Evolutionary conservation across 2,888 invertebrate genomes (phyloP).

Genomic region (Rhyacophila evoluta): DNA sequence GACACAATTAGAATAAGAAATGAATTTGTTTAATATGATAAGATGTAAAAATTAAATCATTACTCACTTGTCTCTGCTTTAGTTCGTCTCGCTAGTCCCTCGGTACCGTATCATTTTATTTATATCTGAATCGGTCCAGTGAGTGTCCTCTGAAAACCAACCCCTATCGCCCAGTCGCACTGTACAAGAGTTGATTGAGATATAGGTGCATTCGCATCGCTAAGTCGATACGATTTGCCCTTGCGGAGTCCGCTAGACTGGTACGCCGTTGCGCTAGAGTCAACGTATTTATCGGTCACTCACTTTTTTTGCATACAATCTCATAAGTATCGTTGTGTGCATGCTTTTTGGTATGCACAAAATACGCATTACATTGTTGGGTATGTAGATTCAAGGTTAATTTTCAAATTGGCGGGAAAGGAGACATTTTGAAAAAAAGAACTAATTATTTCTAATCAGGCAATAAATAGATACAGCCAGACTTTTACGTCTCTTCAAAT

Average conservation of each 20-base stretch:
- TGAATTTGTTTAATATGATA: too few relatives aligned
- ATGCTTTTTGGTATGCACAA: neutral
- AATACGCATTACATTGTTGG: constrained; percentile 6
- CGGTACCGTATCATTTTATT: neutral
- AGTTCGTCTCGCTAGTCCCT: too few relatives aligned
- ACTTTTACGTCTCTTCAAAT: too few relatives aligned
- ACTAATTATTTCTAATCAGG: too few relatives aligned
- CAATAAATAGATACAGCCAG: too few relatives aligned
- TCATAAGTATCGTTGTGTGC: constrained; percentile 7
- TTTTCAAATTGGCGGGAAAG: neutral
- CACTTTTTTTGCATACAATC: constrained; percentile 40
- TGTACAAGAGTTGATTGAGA: constrained; percentile 27
- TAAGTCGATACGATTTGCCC: constrained; percentile 48
- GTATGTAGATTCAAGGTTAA: constrained; percentile 9
- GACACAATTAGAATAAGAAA: too few relatives aligned
- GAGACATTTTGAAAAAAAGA: neutral
- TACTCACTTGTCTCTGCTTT: too few relatives aligned
- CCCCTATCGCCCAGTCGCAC: constrained; percentile 9
- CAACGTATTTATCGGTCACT: constrained; percentile 53
- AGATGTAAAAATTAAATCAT: too few relatives aligned
- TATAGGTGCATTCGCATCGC: constrained; percentile 48
- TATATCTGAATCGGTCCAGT: too few relatives aligned
- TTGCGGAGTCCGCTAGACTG: constrained; percentile 53
- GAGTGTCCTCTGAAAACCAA: neutral
- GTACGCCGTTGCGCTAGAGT: constrained; percentile 19